phyloP scores from a whole-genome alignment of 2,888 invertebrate species.

The Iphiclides podalirius region DNA sequence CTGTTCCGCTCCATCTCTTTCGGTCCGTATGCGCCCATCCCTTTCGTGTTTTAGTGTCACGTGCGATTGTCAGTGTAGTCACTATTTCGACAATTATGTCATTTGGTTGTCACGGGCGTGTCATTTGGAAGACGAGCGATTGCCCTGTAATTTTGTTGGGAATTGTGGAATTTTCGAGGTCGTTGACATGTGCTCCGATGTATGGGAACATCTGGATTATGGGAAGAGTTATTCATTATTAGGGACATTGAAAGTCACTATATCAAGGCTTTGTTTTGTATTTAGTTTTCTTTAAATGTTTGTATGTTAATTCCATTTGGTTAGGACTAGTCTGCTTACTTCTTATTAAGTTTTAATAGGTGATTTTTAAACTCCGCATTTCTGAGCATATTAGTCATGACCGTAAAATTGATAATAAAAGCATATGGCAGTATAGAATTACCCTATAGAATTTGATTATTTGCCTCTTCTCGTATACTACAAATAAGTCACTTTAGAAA shows the following conservation, averaged over 20 bases:
- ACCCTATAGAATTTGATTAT: too few species aligned
- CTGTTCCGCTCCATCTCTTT: conserved; percentile 40
- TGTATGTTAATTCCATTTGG: conserved; percentile 14
- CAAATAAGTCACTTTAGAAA: too few species aligned
- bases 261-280: too few species aligned
- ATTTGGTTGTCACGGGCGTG: conserved; percentile 76
- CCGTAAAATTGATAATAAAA: too few species aligned
- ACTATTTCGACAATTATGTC: conserved; percentile 81
- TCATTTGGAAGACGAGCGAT: conserved; percentile 76
- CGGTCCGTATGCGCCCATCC: conserved; percentile 39
- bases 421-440: too few species aligned
- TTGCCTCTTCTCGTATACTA: too few species aligned
- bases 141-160: conserved; percentile 74
- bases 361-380: too few species aligned
- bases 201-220: conserved; percentile 63
- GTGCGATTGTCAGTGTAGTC: conserved; percentile 73
- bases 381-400: too few species aligned
- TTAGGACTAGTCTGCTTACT: too few species aligned
- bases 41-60: conserved; percentile 61
- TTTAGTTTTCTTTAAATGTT: too few species aligned
- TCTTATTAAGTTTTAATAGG: too few species aligned
- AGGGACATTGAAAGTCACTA: too few species aligned
- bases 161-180: conserved; percentile 68
- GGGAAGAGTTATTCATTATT: conserved; percentile 17
- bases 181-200: conserved; percentile 61